A percentile compares a stretch with the other conserved stretches of the same genome.
Conservation (phyloP, 2,113 vertebrate genomes). For the Stigmatopora argus region DNA sequence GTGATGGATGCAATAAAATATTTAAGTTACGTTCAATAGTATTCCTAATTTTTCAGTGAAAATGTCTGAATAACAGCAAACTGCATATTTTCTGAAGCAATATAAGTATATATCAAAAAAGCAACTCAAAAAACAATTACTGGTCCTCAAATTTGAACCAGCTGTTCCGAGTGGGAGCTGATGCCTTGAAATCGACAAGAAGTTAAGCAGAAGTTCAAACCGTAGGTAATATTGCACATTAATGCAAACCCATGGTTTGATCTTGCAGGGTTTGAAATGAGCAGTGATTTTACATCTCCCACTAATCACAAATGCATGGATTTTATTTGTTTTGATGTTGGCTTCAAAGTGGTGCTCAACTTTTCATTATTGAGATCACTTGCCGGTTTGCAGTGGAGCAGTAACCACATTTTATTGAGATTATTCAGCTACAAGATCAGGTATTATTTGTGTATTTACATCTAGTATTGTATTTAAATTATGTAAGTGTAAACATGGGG, state of each 20-base stretch:
- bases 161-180: conserved; percentile 35
- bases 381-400: not conserved
- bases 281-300: not conserved
- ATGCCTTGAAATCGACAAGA: not conserved
- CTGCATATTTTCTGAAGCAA: not conserved
- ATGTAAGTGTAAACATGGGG: not conserved
- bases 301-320: not conserved
- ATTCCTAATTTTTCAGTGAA: not conserved
- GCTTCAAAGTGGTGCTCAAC: not conserved
- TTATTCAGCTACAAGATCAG: not conserved
- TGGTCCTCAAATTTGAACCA: conserved; percentile 49
- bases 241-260: not conserved
- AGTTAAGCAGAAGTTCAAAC: conserved; percentile 11
- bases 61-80: not conserved
- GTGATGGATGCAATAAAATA: not conserved
- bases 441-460: not conserved
- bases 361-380: not conserved
- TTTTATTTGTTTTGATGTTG: not conserved
- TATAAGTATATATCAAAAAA: conserved; percentile 26
- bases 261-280: not conserved
- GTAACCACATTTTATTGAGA: not conserved
- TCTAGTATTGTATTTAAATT: too few species aligned
- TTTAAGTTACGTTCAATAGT: not conserved
- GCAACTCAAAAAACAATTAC: conserved; percentile 31
- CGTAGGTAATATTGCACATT: not conserved